A percentile compares a stretch with the other conserved stretches of the same genome.
These are phyloP conservation scores for Helicolenus hilgendorfi DNA, from an alignment of 2,797 vertebrate genomes.

Conservation along the genomic window DNA sequence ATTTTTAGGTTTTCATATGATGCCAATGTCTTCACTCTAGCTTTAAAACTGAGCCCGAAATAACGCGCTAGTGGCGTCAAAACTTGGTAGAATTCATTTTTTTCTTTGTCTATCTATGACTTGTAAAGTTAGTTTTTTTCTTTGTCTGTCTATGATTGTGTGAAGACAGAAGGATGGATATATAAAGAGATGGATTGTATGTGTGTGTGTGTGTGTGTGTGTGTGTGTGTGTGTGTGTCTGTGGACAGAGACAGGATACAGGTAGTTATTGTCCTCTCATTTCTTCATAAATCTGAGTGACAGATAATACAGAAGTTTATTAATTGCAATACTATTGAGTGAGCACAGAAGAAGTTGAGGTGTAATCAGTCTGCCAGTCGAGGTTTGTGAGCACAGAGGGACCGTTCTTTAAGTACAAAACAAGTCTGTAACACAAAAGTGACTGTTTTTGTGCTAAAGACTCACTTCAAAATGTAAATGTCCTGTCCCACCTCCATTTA, in stretches of 20 bases:
- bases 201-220: background rate
- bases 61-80: too few relatives aligned
- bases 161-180: background rate
- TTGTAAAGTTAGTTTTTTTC: background rate
- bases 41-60: too few relatives aligned
- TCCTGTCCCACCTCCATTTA: background rate
- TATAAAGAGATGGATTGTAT: background rate
- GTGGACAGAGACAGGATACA: slow-evolving; percentile 4
- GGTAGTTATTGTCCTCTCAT: background rate
- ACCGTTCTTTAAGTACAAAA: background rate
- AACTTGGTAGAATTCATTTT: background rate
- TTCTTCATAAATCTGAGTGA: slow-evolving; percentile 15
- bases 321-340: slow-evolving; percentile 21
- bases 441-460: slow-evolving; percentile 1
- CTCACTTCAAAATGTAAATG: slow-evolving; percentile 8
- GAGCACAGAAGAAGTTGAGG: background rate
- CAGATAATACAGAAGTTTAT: slow-evolving; percentile 15
- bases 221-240: background rate
- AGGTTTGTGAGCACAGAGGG: slow-evolving; percentile 1
- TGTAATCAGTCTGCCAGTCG: slow-evolving; percentile 25
- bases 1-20: too few relatives aligned
- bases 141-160: background rate
- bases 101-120: too few relatives aligned
- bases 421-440: slow-evolving; percentile 6
- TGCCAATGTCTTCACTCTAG: too few relatives aligned